phyloP scores from a whole-genome alignment of 2,888 invertebrate genomes.

The Chironomus tentans region DNA sequence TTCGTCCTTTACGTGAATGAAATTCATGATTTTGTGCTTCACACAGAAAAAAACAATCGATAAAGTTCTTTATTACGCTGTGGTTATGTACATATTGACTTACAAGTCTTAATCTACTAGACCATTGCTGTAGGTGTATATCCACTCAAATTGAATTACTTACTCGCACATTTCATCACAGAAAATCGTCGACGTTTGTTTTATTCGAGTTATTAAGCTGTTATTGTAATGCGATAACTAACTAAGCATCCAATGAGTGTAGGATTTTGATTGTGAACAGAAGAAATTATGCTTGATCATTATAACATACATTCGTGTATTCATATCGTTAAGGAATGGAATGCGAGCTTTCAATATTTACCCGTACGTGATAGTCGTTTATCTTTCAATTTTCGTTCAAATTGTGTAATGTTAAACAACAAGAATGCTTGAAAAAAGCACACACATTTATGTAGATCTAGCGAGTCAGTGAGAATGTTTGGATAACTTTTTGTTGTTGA shows the following conservation, averaged over 20 bases:
- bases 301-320: not conserved
- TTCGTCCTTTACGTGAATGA: not conserved
- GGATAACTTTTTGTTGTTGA: no score
- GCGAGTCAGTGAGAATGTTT: no score
- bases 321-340: not conserved
- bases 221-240: not conserved
- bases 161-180: not conserved
- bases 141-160: not conserved
- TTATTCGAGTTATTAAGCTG: not conserved
- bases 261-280: not conserved
- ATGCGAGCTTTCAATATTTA: constrained; percentile 18
- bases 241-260: not conserved
- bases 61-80: not conserved
- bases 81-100: not conserved
- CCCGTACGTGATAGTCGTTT: constrained; percentile 15
- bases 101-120: not conserved
- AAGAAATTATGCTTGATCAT: not conserved
- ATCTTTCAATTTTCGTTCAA: not conserved
- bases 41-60: not conserved
- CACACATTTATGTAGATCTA: no score
- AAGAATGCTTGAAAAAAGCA: no score
- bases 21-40: not conserved
- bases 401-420: not conserved
- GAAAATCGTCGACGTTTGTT: no score
- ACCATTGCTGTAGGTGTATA: not conserved